Conservation (phyloP, 2,113 vertebrate species). For the Collichthys lucidus region DNA sequence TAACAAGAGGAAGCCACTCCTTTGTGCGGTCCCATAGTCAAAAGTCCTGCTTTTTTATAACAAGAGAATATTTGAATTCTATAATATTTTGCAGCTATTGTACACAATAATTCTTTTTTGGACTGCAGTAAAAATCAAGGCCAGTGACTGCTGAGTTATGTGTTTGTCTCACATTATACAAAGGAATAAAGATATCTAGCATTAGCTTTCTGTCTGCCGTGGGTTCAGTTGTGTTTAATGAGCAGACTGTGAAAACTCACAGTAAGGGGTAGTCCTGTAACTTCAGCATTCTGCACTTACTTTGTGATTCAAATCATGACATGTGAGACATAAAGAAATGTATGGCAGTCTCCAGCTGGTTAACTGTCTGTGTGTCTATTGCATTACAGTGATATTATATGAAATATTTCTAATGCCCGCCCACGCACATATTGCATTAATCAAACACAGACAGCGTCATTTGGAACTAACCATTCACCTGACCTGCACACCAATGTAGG, state of each 20-base stretch:
- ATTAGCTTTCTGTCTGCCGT: not conserved
- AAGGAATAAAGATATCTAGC: not conserved
- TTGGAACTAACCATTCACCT: not conserved
- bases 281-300: not conserved
- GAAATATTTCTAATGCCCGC: not conserved
- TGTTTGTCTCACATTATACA: not conserved
- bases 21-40: conserved; percentile 7
- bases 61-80: conserved; percentile 35
- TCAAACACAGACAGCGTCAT: not conserved
- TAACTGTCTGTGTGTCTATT: not conserved
- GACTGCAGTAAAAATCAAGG: not conserved
- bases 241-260: not conserved
- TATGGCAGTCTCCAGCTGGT: not conserved
- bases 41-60: not conserved
- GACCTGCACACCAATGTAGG: not conserved
- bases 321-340: not conserved
- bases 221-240: not conserved
- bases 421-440: not conserved
- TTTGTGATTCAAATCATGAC: not conserved
- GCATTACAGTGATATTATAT: not conserved
- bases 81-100: not conserved
- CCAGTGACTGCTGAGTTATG: not conserved
- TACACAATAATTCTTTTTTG: not conserved
- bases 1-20: conserved; percentile 44
- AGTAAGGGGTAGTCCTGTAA: not conserved